Base-by-base conservation (phyloP, 1,140 invertebrate genomes). In the Meteorus sp. region DNA sequence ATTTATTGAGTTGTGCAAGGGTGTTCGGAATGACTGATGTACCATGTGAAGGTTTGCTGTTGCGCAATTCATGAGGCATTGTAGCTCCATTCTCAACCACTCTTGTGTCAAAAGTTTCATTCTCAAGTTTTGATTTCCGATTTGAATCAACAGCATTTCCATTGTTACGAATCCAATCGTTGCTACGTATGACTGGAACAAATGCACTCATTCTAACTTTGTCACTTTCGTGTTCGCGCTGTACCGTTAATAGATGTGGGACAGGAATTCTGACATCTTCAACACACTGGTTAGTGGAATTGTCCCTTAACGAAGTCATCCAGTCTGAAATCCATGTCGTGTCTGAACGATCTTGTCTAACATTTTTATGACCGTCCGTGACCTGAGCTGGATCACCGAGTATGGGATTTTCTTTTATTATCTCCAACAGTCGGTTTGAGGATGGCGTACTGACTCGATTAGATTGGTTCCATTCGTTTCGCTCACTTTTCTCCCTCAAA, bases 291-390 rank as follows among this genome's bases (percentile, higher is more conserved):
- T 56, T 62, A 54, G 62, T 33, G 20, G 47, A 41, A 37, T 67
- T 62, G 23, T 69, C 70, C 20, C 66, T 68, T 31, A 81, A 72
- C 0, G 81, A 72, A 43, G 76, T 72, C 51, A 84, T 55, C 84
- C 84, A 85, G 59, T 85, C 83, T 45, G 72, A 74, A 3, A 84
- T 60, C 25, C 78, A 70, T 39, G 72, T 77, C 1, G 74, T 79
- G 47, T 78, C 77, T n/a, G 83, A 63, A 37, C 82, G 71, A 23
- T 78, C 71, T 48, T 70, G 60, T 56, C 45, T 59, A 5, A 45
- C 44, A 19, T 60, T 55, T 48, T 44, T 54, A 45, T 59, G 23
- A 27, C 27, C 3, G n/a, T 45, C 31, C 37, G 37, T 45, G 37
- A 44, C 37, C 23, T 17, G 2, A 23, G 27, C 7, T 50, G 31